Conservation (phyloP, 1,140 invertebrate species). For the Papilio xuthus region DNA sequence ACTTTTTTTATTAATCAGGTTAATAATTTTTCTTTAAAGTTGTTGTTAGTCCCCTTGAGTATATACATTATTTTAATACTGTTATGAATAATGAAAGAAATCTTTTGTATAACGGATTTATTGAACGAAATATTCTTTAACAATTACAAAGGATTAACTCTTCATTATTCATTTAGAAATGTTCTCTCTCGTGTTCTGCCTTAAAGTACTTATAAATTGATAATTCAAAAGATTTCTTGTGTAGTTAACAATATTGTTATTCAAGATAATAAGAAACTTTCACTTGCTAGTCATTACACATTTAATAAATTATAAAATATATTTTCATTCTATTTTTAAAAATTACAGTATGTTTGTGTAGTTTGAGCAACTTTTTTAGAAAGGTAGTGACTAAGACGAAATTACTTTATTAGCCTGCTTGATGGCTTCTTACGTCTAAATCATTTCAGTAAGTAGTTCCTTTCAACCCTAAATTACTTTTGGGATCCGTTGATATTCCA, state of each 20-base stretch:
- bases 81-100: background rate
- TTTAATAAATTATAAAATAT: too few species aligned
- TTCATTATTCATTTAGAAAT: background rate
- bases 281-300: too few species aligned
- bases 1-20: background rate
- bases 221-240: too few species aligned
- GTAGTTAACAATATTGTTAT: too few species aligned
- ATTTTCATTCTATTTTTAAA: too few species aligned
- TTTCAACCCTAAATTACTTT: conserved; percentile 7
- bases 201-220: too few species aligned
- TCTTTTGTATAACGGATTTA: background rate
- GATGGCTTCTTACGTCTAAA: background rate
- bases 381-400: background rate
- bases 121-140: background rate
- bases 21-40: background rate
- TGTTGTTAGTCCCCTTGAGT: background rate
- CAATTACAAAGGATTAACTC: background rate
- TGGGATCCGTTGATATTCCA: background rate
- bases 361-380: too few species aligned
- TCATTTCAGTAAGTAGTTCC: background rate
- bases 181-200: too few species aligned
- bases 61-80: background rate
- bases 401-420: background rate
- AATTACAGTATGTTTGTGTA: too few species aligned
- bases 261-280: too few species aligned